phyloP scores from a whole-genome alignment of 2,888 invertebrate species.

The Volucella bombylans region DNA sequence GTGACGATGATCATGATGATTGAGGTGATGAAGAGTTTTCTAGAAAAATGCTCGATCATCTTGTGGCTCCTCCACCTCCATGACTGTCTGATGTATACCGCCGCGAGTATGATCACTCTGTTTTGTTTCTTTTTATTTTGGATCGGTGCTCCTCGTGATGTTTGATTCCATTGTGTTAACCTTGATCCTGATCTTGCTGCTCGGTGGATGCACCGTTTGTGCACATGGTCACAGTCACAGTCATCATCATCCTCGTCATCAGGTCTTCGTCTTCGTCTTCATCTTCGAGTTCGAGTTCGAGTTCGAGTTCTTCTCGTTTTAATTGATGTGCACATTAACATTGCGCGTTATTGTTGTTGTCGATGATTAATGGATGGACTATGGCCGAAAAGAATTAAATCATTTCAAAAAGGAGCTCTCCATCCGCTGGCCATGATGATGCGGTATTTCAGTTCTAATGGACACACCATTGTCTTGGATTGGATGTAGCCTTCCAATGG shows the following conservation, averaged over 20 bases:
- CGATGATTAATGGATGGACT: constrained; percentile 64
- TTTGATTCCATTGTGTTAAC: constrained; percentile 24
- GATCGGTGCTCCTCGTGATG: not conserved
- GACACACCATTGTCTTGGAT: constrained; percentile 28
- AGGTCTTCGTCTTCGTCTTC: not conserved
- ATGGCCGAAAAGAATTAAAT: constrained; percentile 34
- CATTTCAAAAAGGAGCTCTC: constrained; percentile 30
- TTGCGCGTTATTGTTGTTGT: constrained; percentile 56
- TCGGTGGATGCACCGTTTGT: constrained; percentile 14
- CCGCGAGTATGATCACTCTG: constrained; percentile 44
- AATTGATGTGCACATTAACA: constrained; percentile 59
- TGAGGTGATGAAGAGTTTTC: constrained; percentile 58
- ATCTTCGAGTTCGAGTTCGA: too few relatives aligned
- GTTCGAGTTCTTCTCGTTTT: constrained; percentile 26
- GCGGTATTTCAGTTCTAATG: constrained; percentile 38
- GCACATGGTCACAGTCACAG: constrained; percentile 16
- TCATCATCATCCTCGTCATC: not conserved
- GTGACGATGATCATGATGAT: constrained; percentile 32
- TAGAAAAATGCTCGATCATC: constrained; percentile 30
- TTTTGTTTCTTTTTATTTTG: constrained; percentile 27
- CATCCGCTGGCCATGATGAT: not conserved
- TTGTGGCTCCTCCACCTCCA: constrained; percentile 14
- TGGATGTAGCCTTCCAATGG: not conserved
- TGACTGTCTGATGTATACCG: constrained; percentile 40
- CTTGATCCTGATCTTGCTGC: constrained; percentile 69